These are phyloP conservation scores for Eptesicus fuscus DNA, from an alignment of 2,113 vertebrate species.

Conservation along the genomic window DNA sequence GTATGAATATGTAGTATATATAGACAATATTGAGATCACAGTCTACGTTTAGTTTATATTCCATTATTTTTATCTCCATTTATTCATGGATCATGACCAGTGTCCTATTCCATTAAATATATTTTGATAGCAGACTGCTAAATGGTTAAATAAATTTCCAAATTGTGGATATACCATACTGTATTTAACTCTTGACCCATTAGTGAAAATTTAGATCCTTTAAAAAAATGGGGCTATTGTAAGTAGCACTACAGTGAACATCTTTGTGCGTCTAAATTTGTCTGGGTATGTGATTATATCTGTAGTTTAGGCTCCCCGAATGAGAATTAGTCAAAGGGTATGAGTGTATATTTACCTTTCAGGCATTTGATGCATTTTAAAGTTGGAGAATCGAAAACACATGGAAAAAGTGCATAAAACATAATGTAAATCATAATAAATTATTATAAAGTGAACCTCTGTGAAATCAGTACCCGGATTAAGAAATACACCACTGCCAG, in stretches of 20 bases:
- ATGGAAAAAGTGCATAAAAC: not conserved
- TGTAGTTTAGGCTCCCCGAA: not conserved
- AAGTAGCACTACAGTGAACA: not conserved
- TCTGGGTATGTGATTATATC: not conserved
- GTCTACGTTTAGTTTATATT: not conserved
- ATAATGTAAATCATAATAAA: not conserved
- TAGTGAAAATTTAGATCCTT: not conserved
- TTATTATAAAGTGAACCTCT: not conserved
- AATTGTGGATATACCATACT: not conserved
- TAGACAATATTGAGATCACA: not conserved
- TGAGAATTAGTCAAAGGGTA: not conserved
- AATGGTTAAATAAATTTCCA: not conserved
- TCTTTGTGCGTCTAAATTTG: not conserved
- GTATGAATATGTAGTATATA: not conserved
- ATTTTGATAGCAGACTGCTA: constrained; percentile 8
- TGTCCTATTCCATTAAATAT: not conserved
- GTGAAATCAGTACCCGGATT: not conserved
- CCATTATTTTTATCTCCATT: not conserved
- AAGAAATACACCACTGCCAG: not conserved
- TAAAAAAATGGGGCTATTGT: not conserved
- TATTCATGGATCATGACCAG: not conserved
- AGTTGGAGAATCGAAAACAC: not conserved
- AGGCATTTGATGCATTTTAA: not conserved
- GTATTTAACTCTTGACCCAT: not conserved
- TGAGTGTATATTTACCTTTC: not conserved